A percentile compares a stretch with the other conserved stretches of the same genome.
Conservation (phyloP, 2,888 invertebrate species). For the Diarsia dahlii region DNA sequence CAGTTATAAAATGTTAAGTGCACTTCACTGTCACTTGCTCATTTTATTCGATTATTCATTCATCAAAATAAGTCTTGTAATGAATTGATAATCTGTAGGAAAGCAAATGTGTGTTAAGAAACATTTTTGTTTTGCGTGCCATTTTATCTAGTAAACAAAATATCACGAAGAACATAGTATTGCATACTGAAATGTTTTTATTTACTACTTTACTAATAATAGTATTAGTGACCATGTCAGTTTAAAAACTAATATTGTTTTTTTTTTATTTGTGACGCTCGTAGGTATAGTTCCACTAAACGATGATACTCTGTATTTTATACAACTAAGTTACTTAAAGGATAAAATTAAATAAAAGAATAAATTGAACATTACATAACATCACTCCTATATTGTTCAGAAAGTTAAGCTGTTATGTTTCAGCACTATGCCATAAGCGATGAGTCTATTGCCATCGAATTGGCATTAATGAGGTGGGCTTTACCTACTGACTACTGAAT, state of each 20-base stretch:
- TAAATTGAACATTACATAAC: background rate
- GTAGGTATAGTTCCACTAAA: background rate
- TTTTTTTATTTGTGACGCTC: too few species aligned
- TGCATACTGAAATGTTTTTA: background rate
- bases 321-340: background rate
- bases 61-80: too few species aligned
- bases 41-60: too few species aligned
- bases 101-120: too few species aligned
- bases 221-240: too few species aligned
- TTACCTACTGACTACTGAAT: background rate
- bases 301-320: background rate
- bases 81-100: too few species aligned
- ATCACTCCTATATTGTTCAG: background rate
- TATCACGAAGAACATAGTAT: background rate
- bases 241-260: too few species aligned
- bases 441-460: background rate
- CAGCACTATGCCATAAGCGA: background rate
- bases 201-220: too few species aligned
- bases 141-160: background rate
- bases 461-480: background rate
- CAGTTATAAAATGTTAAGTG: too few species aligned
- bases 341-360: background rate
- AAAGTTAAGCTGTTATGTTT: background rate
- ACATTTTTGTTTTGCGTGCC: background rate
- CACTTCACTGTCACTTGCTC: too few species aligned